Evolutionary conservation across 92 coral and sea anemone genomes (phyloP).

Genomic region (Chrysogorgia sp.): DNA sequence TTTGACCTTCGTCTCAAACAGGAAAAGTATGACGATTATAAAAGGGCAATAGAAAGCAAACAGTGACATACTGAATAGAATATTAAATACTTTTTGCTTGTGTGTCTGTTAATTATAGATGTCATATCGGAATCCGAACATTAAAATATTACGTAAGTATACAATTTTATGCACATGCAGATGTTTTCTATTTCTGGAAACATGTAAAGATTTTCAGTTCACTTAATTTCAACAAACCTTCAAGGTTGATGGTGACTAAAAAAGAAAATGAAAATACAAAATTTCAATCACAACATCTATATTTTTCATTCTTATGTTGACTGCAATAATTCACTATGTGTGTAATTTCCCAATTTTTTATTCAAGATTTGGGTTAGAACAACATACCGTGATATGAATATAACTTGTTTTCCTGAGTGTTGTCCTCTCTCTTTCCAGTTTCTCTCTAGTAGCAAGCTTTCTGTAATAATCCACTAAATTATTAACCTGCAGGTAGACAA

Average conservation of each 20-base stretch:
- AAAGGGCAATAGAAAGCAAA: no score
- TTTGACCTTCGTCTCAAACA: no score
- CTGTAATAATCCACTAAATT: conserved; percentile 88
- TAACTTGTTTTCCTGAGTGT: conserved; percentile 81
- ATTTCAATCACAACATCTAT: neutral
- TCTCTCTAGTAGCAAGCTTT: conserved; percentile 92
- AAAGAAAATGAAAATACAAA: neutral
- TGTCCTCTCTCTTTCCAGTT: conserved; percentile 86
- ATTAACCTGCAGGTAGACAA: conserved; percentile 67
- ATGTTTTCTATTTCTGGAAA: neutral
- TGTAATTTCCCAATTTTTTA: neutral
- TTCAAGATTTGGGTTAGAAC: neutral
- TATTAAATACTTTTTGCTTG: no score
- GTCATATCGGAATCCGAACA: neutral
- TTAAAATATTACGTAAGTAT: neutral
- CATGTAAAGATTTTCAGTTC: neutral
- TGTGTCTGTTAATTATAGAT: neutral
- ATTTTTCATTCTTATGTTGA: neutral
- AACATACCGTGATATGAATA: conserved; percentile 63
- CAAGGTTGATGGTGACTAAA: conserved; percentile 2
- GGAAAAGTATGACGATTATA: no score
- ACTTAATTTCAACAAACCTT: neutral
- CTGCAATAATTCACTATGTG: no score
- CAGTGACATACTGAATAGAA: no score
- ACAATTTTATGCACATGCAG: neutral